A percentile compares a stretch with the other conserved stretches of the same genome.
Evolutionary conservation across 2,888 invertebrate species (phyloP).

Genomic region (Strigamia crassipes): DNA sequence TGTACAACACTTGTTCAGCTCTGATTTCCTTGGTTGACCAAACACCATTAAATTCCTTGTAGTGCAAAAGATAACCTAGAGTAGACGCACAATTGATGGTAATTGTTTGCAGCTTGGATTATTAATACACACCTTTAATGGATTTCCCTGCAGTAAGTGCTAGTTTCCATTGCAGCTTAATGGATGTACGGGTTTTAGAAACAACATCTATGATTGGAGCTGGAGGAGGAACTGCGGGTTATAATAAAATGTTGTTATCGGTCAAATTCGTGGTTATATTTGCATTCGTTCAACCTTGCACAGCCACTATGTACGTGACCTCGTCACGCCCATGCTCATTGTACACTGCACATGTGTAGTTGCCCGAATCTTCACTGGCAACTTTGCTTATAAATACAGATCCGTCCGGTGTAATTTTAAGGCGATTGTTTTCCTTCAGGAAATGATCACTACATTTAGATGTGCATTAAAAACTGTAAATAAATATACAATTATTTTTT

Average conservation of each 20-base stretch:
- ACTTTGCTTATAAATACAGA: neutral
- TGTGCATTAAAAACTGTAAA: too few species aligned
- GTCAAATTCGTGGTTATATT: neutral
- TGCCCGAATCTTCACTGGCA: neutral
- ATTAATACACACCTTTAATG: neutral
- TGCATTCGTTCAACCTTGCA: neutral
- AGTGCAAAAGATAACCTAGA: slow-evolving; percentile 20
- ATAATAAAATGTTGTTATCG: neutral
- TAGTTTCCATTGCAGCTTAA: slow-evolving; percentile 18
- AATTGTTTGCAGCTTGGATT: neutral
- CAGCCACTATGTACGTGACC: neutral
- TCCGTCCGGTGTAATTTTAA: neutral
- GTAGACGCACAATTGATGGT: neutral
- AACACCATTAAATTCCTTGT: neutral
- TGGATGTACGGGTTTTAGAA: neutral
- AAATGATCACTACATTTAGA: neutral
- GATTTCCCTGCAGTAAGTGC: neutral
- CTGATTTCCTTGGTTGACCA: slow-evolving; percentile 13
- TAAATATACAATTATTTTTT: neutral
- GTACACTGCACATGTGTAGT: slow-evolving; percentile 1
- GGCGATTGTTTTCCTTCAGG: neutral
- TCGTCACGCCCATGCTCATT: neutral
- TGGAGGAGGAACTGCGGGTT: slow-evolving; percentile 9
- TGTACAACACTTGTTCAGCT: neutral
- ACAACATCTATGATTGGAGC: slow-evolving; percentile 23